Percentiles rank a stretch among this genome's conserved stretches.
Evolutionary conservation across 2,888 invertebrate genomes (phyloP).

Genomic region (Pyrochroa serraticornis): DNA sequence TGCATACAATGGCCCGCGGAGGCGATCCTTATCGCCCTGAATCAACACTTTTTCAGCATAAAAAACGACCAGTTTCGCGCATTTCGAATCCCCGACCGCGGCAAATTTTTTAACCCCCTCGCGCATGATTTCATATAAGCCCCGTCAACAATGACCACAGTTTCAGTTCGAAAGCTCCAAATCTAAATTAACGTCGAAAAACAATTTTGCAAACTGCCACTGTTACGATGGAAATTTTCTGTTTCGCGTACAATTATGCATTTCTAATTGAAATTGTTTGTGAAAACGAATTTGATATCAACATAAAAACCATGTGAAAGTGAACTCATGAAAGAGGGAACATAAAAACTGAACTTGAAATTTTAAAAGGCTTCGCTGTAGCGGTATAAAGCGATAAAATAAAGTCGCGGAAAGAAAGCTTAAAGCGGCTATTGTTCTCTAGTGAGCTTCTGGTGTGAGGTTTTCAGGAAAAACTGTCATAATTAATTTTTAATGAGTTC

Average conservation of each 20-base stretch:
- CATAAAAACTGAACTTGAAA: conserved; percentile 8
- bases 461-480: conserved; percentile 15
- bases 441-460: neutral
- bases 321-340: conserved; percentile 12
- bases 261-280: conserved; percentile 16
- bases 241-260: conserved; percentile 4
- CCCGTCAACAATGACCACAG: neutral
- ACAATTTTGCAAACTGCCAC: conserved; percentile 13
- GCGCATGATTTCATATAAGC: neutral
- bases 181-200: conserved; percentile 1
- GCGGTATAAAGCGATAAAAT: conserved; percentile 4
- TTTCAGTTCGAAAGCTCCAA: conserved; percentile 2
- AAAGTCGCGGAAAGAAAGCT: conserved; percentile 6
- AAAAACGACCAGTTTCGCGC: conserved; percentile 6
- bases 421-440: conserved; percentile 8
- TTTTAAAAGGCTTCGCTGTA: conserved; percentile 6
- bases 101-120: conserved; percentile 12
- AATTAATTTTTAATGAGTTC: conserved; percentile 25
- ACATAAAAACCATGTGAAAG: conserved; percentile 15
- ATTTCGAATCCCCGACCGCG: conserved; percentile 3
- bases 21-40: conserved; percentile 49
- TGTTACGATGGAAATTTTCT: neutral
- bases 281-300: neutral
- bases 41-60: conserved; percentile 49
- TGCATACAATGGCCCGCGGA: conserved; percentile 53